Percentiles rank a stretch among this genome's conserved stretches.
Evolutionary conservation across 1,140 invertebrate species (phyloP).

Genomic region (Diploscapter pachys): DNA sequence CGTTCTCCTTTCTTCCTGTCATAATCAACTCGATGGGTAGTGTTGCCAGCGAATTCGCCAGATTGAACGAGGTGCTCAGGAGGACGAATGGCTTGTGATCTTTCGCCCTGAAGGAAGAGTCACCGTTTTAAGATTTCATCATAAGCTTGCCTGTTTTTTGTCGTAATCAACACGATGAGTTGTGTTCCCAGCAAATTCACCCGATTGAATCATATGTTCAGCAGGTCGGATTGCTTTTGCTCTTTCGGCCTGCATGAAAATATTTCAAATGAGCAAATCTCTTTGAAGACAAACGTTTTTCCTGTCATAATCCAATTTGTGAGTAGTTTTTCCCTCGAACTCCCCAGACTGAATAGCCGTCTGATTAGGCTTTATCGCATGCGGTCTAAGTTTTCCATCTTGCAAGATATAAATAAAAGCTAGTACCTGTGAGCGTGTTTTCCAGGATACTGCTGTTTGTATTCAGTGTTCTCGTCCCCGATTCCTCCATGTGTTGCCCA

Average conservation of each 20-base stretch:
- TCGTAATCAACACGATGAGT: constrained; percentile 23
- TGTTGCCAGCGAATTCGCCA: constrained; percentile 2
- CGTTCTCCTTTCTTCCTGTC: constrained; percentile 12
- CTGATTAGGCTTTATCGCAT: no score
- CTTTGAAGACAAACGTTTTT: constrained; percentile 1
- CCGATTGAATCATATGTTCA: constrained; percentile 12
- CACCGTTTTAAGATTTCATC: no score
- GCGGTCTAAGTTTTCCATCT: no score
- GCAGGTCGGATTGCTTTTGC: constrained; percentile 6
- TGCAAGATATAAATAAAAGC: neutral
- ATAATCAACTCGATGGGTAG: constrained; percentile 12
- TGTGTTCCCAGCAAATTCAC: constrained; percentile 20
- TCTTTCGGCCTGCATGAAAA: neutral
- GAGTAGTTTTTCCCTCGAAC: constrained; percentile 15
- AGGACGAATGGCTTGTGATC: no score
- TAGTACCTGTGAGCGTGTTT: constrained; percentile 14
- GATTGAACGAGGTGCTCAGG: no score
- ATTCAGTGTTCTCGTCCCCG: constrained; percentile 22
- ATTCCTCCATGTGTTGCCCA: constrained; percentile 16
- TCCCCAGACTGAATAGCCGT: constrained; percentile 4
- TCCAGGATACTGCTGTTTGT: constrained; percentile 18
- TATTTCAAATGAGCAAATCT: neutral
- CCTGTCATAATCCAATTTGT: constrained; percentile 10
- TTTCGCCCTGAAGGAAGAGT: no score
- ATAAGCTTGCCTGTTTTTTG: no score